Evolutionary conservation across 2,888 invertebrate species (phyloP), one percentile per base, ranked within the genome.

Genomic region (Chymomyza caudatula): DNA sequence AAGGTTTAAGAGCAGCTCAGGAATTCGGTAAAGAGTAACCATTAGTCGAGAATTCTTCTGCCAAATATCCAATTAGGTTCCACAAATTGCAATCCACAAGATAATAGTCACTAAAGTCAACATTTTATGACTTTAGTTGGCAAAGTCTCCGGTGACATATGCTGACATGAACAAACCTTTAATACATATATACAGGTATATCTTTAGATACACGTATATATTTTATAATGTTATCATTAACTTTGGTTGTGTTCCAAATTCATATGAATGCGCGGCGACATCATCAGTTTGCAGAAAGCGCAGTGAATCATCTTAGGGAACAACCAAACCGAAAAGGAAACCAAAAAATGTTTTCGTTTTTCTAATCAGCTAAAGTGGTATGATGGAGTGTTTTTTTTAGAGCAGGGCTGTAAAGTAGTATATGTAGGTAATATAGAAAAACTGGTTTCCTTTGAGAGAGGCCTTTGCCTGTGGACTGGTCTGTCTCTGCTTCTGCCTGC

Each of bases 381-480:
- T 47, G 51, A 17, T 20, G 51, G 15, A 13, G 53, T 23, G 29
- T 37, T 37, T 37, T 11, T n/a, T 37, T 37, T 37, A 37, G 29
- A 11, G 29, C 29, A 37, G 29, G 29, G 29, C 11, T 37, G 29
- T 11, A 37, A 37, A 13, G 29, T 37, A 37, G 29, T 37, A 37
- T 47, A 20, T 51, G 19, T 29, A 58, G 67, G 47, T 63, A 44
- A 69, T 13, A 6, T 13, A 6, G 52, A 65, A 20, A 51, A 77
- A 83, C 84, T 76, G 81, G 79, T 84, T 80, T 84, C 61, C 71
- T 72, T 65, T 54, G 51, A 47, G 47, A 20, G 8, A 8, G 17
- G 19, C 17, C 23, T 53, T 22, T 13, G n/a, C n/a, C n/a, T n/a
- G n/a, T n/a, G n/a, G n/a, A n/a, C n/a, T n/a, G n/a, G n/a, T n/a